Evolutionary conservation across 2,888 invertebrate species (phyloP), one percentile per base, ranked within the genome.

Genomic region (Pachymerium ferrugineum): DNA sequence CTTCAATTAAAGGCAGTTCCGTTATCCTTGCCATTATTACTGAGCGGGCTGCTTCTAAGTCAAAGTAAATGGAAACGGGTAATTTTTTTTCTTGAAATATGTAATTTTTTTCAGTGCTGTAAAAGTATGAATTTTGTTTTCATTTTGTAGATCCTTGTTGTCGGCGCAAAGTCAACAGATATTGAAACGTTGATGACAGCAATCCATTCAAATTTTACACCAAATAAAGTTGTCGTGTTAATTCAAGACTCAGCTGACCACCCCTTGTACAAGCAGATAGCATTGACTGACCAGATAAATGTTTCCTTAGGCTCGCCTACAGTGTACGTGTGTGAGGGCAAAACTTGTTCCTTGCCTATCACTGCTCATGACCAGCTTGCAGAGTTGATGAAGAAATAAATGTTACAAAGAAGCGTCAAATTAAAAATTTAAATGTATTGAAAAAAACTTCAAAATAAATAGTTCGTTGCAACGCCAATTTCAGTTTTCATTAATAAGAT

Each of bases 311-410:
- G 88, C 28, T 86, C 86, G 73, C 87, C 91, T 0, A 88, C 89
- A 0, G 92, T 89, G 25, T 92, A 89, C 81, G 90, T 92, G n/a
- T 93, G 93, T 80, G 86, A 89, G 5, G 88, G 90, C 78, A 89
- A 87, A 81, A 85, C 89, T 1, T 93, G 92, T 81, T 88, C 89
- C 4, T 83, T 91, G 73, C 92, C 92, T 1, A 89, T 91, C 69
- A 89, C 88, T 0, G 87, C 88, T 73, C 87, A 88, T 0, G 85
- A 86, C 16, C 87, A 89, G 74, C 84, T 91, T 10, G 87, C 86
- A 74, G 83, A 82, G 22, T 82, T 89, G 22, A 83, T 91, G 25
- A 30, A 68, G 28, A 14, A 30, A 25, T 30, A n/a, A 30, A 1
- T 67, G 12, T 4, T 3, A n/a, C 14, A 16, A 14, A 19, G 67